Evolutionary conservation across 2,797 vertebrate genomes (phyloP), one percentile per base, ranked within the genome.

Genomic region (Paedocypris micromegethes): DNA sequence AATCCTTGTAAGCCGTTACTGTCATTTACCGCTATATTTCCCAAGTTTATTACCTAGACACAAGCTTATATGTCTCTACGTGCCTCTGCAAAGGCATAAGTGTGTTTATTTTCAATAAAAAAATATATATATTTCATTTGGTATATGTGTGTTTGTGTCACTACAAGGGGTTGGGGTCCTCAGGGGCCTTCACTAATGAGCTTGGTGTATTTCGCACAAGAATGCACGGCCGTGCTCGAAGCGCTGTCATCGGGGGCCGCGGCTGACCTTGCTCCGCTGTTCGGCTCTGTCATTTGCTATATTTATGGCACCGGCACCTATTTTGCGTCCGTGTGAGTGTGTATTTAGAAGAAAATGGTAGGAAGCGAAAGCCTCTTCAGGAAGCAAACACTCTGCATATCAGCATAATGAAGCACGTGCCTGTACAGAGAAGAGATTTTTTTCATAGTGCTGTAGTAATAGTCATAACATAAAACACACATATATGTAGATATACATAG

Each of bases 391-490:
- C 86, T 88, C 85, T 90, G 88, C 85, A 88, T 88, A 89, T 89
- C 88, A 89, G 89, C 88, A 90, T 89, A 91, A 91, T 90, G 88
- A 91, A 88, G 88, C 87, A 89, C 87, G 86, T 84, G 87, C 82
- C 83, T 80, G 82, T 83, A 83, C 74, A 76, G 76, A 75, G 59
- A 77, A 70, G 64, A 75, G 75, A 80, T 23, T 23, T 23, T 23
- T 23, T 23, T 23, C 23, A 23, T 23, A 23, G 23, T 23, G 23
- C 23, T 23, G 23, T 23, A 23, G 23, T 1, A 23, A 23, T 23
- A 23, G 1, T 23, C 23, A 23, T 23, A 23, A 23, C 23, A 23
- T 23, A 23, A 23, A 23, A 23, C 23, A 23, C 23, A 23, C 23
- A 23, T 23, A 23, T 23, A 23, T 23, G 23, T 23, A 23, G 23